Base-by-base conservation (phyloP, 1,140 invertebrate species). In the Drosophila sucinea region DNA sequence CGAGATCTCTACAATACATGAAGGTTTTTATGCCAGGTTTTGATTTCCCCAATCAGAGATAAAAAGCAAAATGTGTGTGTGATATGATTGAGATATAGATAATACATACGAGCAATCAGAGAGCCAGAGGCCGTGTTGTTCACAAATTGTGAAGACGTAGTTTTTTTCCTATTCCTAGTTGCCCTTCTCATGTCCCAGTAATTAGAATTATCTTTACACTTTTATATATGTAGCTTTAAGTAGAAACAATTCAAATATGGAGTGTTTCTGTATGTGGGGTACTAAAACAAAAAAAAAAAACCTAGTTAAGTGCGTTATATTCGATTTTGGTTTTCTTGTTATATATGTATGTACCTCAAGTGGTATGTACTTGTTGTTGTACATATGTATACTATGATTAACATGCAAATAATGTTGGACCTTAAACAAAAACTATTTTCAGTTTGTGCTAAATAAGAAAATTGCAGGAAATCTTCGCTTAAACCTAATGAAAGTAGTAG, bases 381-480 rank as follows among this genome's bases (percentile, higher is more conserved):
- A 10, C 11, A 10, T 38, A 10, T 38, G 33, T 35, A 8, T 35
- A 8, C 33, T 35, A 38, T 38, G 35, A 38, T 38, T 38, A 38
- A 38, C 35, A 11, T 38, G 8, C 35, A 51, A 51, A 51, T 7
- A 51, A 27, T 27, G 7, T 32, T 4, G 8, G 51, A 29, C 35
- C 35, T 38, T 38, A 11, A 32, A 30, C 4, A 51, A 30, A 56
- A 56, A 32, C 29, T 56, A 30, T 29, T 56, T 56, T 56, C 29
- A 56, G 54, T 29, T 56, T 56, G n/a, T 10, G 44, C 44, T 61
- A 81, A 86, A 79, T 85, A 64, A 66, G 82, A 86, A 85, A 86
- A 86, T 86, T 82, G 75, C 82, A 86, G 82, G 79, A 85, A 85
- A 78, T 81, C 78, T 78, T 85, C 81, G 81, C 81, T 85, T 81